phyloP scores from a whole-genome alignment of 1,140 invertebrate genomes.

The Rhopalosiphum maidis region DNA sequence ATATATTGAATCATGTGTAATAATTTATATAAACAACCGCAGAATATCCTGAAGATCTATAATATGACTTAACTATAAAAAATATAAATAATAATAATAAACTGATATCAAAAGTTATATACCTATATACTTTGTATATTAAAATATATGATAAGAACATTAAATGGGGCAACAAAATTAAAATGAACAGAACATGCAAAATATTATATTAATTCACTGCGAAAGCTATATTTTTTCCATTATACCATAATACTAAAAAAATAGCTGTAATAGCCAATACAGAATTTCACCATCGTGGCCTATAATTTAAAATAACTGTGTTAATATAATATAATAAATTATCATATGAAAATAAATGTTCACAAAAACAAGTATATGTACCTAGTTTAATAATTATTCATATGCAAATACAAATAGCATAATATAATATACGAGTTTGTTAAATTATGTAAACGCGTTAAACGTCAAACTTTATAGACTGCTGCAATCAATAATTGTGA shows the following conservation, averaged over 20 bases:
- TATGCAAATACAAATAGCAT: background rate
- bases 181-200: background rate
- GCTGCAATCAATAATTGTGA: background rate
- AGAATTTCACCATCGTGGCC: background rate
- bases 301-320: conserved; percentile 30
- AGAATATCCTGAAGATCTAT: background rate
- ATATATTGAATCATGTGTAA: background rate
- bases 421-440: background rate
- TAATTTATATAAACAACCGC: background rate
- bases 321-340: background rate
- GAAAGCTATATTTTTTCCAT: background rate
- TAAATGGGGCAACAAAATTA: background rate
- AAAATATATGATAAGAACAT: background rate
- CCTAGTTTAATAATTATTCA: background rate
- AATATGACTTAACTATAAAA: background rate
- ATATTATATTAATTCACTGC: background rate
- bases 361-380: background rate
- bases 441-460: background rate
- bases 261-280: background rate
- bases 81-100: background rate
- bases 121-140: background rate
- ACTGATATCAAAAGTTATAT: background rate
- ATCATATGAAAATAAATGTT: background rate
- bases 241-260: background rate
- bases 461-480: background rate